Conservation (phyloP, 1,140 invertebrate genomes). For the Drosophila funebris region DNA sequence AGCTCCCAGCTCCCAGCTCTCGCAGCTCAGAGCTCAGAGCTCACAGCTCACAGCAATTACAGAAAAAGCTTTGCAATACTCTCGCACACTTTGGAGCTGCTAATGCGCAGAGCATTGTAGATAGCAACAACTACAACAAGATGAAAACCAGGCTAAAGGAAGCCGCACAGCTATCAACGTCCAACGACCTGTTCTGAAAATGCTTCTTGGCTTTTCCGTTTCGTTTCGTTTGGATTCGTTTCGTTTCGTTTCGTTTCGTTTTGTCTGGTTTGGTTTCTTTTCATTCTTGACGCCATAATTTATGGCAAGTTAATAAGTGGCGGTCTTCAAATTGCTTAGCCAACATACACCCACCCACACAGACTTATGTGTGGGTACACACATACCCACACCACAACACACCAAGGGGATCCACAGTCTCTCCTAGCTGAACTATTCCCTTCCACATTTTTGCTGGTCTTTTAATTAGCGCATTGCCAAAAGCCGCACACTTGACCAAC, state of each 20-base stretch:
- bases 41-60: slow-evolving; percentile 61
- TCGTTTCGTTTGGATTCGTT: slow-evolving; percentile 42
- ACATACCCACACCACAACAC: neutral
- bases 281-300: slow-evolving; percentile 57
- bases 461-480: slow-evolving; percentile 74
- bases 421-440: neutral
- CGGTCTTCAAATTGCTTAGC: slow-evolving; percentile 61
- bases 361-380: no score
- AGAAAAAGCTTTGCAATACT: slow-evolving; percentile 64
- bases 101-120: slow-evolving; percentile 25
- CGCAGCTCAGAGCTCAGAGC: slow-evolving; percentile 15
- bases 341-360: neutral
- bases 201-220: slow-evolving; percentile 31
- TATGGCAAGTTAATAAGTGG: slow-evolving; percentile 76
- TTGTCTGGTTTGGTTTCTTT: slow-evolving; percentile 5
- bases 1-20: neutral
- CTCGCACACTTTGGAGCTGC: slow-evolving; percentile 31
- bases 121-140: neutral
- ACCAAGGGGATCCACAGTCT: neutral
- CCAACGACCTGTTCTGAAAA: slow-evolving; percentile 48
- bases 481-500: slow-evolving; percentile 16
- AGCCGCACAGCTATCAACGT: slow-evolving; percentile 52
- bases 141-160: slow-evolving; percentile 63
- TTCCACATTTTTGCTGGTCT: slow-evolving; percentile 31
- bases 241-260: slow-evolving; percentile 41